Evolutionary conservation across 64 coral and sea anemone species (phyloP).

Genomic region (Trachythela sp.): DNA sequence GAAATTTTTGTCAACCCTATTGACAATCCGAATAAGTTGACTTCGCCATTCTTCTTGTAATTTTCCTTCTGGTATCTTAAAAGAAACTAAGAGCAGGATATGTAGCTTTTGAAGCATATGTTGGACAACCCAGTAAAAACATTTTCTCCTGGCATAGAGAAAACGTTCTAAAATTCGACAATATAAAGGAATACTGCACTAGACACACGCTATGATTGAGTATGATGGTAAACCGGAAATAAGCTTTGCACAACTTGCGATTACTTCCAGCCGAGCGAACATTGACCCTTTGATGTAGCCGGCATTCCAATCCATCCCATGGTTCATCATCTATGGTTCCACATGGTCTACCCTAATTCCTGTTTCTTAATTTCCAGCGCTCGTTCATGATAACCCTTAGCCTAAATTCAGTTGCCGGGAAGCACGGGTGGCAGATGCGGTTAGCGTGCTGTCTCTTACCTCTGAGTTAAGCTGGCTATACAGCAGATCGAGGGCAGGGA

Average conservation of each 20-base stretch:
- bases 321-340: neutral
- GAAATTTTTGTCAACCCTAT: neutral
- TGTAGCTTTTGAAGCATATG: neutral
- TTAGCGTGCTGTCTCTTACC: too few species aligned
- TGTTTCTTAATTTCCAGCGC: too few species aligned
- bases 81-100: neutral
- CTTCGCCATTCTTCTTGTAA: neutral
- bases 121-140: neutral
- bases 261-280: neutral
- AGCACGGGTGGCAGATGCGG: too few species aligned
- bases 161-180: neutral
- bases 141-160: neutral
- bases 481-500: too few species aligned
- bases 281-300: neutral
- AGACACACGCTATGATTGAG: too few species aligned
- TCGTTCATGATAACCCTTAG: too few species aligned
- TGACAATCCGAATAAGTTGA: neutral
- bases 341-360: too few species aligned
- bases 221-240: neutral
- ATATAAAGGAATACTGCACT: too few species aligned
- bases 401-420: too few species aligned
- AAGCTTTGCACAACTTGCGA: neutral
- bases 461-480: too few species aligned
- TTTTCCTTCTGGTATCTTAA: neutral
- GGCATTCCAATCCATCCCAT: neutral